Conservation (phyloP, 2,797 vertebrate genomes). For the Hypotaenidia philippensis region DNA sequence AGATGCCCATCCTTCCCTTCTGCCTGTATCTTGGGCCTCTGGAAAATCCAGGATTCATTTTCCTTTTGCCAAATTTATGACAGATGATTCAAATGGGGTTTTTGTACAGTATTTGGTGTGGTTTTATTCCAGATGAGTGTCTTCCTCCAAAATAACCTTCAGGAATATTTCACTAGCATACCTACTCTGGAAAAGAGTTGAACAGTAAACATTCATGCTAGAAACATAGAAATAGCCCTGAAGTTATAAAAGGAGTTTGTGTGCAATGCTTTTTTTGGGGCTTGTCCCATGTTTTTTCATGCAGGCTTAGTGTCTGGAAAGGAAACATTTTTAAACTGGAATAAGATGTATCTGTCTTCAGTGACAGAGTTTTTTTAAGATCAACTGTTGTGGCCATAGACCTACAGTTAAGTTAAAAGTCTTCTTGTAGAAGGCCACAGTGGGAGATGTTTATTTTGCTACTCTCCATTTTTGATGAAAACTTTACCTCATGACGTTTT, state of each 20-base stretch:
- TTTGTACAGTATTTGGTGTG: neutral
- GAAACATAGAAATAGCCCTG: neutral
- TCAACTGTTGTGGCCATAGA: neutral
- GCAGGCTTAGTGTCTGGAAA: neutral
- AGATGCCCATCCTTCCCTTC: neutral
- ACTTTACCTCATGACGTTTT: neutral
- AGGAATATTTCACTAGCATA: neutral
- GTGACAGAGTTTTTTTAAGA: fast-evolving
- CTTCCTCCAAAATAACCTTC: neutral
- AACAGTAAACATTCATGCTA: neutral
- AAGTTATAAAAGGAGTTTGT: neutral
- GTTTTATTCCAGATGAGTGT: neutral
- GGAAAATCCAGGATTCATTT: neutral
- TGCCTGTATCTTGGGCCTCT: neutral
- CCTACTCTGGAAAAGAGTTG: neutral
- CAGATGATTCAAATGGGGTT: neutral
- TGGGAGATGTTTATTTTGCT: neutral
- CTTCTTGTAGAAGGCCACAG: neutral
- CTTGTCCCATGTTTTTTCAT: neutral
- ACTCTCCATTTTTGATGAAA: neutral
- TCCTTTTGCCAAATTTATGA: neutral
- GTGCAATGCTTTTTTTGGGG: neutral
- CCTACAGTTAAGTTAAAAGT: neutral
- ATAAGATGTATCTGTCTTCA: neutral
- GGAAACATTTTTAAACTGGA: neutral